These are phyloP conservation scores for Papio anubis DNA, from an alignment of 2,113 vertebrate genomes.

Conservation along the genomic window DNA sequence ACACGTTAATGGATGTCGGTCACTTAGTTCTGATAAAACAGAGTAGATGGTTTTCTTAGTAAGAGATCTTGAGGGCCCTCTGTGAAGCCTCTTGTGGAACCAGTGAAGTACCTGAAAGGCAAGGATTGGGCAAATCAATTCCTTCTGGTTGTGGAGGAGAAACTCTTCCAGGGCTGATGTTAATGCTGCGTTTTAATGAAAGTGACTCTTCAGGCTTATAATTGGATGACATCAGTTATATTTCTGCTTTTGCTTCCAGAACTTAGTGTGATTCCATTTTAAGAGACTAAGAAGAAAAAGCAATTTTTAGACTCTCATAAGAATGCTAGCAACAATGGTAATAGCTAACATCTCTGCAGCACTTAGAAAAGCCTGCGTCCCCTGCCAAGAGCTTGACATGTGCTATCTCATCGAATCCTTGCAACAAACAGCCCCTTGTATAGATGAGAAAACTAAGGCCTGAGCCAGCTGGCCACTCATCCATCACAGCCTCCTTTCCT, in stretches of 20 bases:
- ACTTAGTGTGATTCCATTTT: neutral
- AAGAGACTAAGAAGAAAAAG: neutral
- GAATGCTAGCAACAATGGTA: neutral
- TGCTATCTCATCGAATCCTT: fast-evolving
- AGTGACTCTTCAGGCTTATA: neutral
- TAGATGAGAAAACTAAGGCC: neutral
- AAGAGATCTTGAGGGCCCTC: neutral
- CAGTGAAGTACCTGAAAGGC: neutral
- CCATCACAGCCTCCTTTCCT: neutral
- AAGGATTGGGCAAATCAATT: neutral
- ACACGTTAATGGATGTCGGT: neutral
- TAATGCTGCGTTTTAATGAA: neutral
- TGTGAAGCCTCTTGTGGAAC: neutral
- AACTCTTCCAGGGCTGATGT: neutral
- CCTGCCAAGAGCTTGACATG: fast-evolving
- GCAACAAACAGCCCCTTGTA: fast-evolving
- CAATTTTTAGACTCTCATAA: neutral
- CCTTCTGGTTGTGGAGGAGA: no score
- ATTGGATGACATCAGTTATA: neutral
- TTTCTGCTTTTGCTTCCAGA: neutral
- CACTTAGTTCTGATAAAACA: neutral
- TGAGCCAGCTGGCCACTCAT: neutral
- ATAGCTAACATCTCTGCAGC: fast-evolving
- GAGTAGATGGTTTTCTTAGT: neutral
- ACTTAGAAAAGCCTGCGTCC: fast-evolving